These are phyloP conservation scores for Gerosis bhagava DNA, from an alignment of 2,888 invertebrate genomes.

Conservation along the genomic window DNA sequence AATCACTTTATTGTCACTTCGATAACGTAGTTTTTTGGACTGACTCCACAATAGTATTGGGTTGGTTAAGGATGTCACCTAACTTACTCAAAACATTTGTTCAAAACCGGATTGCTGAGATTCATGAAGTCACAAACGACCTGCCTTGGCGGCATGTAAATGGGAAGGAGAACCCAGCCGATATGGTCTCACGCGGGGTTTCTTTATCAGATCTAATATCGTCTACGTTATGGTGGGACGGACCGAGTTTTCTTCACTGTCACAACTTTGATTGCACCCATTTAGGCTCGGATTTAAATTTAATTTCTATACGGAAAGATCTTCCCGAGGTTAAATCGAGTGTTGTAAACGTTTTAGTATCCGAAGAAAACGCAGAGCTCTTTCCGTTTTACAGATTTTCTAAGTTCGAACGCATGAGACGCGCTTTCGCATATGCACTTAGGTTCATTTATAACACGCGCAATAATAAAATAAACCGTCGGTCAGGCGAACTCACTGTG, in stretches of 20 bases:
- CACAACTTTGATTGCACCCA: neutral
- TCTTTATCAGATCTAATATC: neutral
- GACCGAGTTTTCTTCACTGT: neutral
- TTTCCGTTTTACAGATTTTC: neutral
- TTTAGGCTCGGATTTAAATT: neutral
- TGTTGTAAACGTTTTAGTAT: neutral
- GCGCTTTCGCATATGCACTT: neutral
- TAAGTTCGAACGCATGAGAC: neutral
- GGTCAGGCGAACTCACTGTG: neutral
- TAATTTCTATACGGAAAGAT: neutral
- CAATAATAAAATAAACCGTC: neutral
- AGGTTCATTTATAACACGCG: neutral
- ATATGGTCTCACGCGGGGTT: neutral
- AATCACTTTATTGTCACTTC: neutral
- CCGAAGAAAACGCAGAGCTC: no score
- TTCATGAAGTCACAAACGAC: constrained; percentile 14
- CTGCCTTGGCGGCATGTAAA: constrained; percentile 31
- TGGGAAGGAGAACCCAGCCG: neutral
- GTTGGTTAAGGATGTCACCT: constrained; percentile 28
- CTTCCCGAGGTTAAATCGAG: neutral
- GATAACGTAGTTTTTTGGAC: constrained; percentile 31
- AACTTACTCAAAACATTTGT: constrained; percentile 26
- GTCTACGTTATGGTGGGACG: neutral
- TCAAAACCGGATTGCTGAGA: constrained; percentile 27
- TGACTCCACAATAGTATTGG: constrained; percentile 36